Conservation (phyloP, 2,888 invertebrate species). For the Pammene fasciana region DNA sequence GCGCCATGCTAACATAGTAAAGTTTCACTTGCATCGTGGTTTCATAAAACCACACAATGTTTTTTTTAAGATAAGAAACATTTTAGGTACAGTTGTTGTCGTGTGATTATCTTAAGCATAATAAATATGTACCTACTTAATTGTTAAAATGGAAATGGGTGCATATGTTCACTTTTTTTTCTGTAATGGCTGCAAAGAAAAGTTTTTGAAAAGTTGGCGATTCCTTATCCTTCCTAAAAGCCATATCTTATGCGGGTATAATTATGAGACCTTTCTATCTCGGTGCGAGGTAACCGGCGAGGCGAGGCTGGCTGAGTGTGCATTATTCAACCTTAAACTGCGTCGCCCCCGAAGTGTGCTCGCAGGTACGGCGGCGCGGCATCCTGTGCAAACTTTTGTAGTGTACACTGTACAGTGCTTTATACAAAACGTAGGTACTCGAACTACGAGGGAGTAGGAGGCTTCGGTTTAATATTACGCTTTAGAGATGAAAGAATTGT, state of each 20-base stretch:
- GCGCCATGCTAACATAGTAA: too few species aligned
- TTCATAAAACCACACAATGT: too few species aligned
- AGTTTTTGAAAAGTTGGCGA: too few species aligned
- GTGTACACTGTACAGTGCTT: conserved; percentile 47
- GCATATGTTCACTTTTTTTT: too few species aligned
- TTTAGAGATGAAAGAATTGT: conserved; percentile 23
- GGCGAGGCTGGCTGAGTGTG: conserved; percentile 40
- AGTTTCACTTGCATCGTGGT: too few species aligned
- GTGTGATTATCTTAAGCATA: too few species aligned
- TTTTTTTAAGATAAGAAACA: too few species aligned
- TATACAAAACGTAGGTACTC: conserved; percentile 22
- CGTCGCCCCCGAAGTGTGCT: conserved; percentile 32
- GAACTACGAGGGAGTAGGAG: conserved; percentile 15
- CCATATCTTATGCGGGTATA: not conserved
- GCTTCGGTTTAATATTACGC: conserved; percentile 15
- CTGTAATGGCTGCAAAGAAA: too few species aligned
- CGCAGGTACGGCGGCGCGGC: conserved; percentile 33
- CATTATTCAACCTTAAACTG: conserved; percentile 58
- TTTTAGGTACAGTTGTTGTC: too few species aligned
- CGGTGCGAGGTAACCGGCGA: not conserved
- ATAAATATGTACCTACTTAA: too few species aligned
- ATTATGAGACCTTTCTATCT: not conserved
- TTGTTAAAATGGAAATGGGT: too few species aligned
- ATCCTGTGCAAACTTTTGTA: conserved; percentile 52
- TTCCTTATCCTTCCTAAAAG: not conserved